phyloP scores from a whole-genome alignment of 1,140 invertebrate species.

The Panagrolaimus sp. region DNA sequence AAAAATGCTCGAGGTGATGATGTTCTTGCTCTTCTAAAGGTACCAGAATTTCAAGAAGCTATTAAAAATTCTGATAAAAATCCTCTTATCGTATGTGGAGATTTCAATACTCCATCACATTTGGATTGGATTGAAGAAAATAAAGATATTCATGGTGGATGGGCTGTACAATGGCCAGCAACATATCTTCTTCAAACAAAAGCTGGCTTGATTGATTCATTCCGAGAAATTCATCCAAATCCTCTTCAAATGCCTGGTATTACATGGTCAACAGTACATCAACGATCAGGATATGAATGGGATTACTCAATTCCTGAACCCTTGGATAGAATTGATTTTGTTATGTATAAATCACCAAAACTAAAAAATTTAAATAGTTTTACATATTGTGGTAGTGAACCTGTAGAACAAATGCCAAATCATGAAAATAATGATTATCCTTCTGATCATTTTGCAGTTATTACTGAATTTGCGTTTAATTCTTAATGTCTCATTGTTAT shows the following conservation, averaged over 20 bases:
- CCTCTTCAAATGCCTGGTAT: conserved; percentile 16
- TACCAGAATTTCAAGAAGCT: neutral
- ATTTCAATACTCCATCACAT: conserved; percentile 32
- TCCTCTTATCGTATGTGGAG: conserved; percentile 18
- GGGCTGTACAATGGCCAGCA: conserved; percentile 30
- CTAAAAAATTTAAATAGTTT: neutral
- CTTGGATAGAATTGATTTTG: conserved; percentile 3
- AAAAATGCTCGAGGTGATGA: neutral
- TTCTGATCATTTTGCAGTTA: neutral
- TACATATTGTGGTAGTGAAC: neutral
- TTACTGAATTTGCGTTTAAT: neutral
- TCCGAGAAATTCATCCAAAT: conserved; percentile 23
- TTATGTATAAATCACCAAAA: neutral
- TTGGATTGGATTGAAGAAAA: conserved; percentile 31
- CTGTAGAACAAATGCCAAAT: neutral
- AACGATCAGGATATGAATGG: neutral
- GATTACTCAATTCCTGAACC: neutral
- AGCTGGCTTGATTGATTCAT: conserved; percentile 20
- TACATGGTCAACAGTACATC: neutral
- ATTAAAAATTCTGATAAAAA: neutral
- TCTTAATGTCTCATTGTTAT: too few species aligned
- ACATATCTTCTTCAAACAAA: conserved; percentile 24
- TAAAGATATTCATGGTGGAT: conserved; percentile 30
- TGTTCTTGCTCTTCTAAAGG: neutral
- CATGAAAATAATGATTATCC: conserved; percentile 8